A percentile compares a stretch with the other conserved stretches of the same genome.
These are phyloP conservation scores for Campoletis raptor DNA, from an alignment of 2,888 invertebrate species.

Conservation along the genomic window DNA sequence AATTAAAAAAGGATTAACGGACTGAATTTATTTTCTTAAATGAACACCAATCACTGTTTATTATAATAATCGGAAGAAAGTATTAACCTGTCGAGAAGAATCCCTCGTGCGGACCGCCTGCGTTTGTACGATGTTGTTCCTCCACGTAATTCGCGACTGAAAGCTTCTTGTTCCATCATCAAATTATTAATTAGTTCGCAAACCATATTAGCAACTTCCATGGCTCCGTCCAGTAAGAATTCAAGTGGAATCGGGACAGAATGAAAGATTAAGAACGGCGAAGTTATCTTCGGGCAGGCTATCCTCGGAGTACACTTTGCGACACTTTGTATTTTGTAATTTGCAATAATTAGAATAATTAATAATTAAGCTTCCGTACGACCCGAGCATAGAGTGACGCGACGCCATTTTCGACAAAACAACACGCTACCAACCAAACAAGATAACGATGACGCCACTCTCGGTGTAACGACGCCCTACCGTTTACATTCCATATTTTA, in stretches of 20 bases:
- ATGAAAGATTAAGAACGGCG: conserved; percentile 91
- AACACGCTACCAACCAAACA: no score
- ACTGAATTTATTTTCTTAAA: background rate
- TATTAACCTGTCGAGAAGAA: conserved; percentile 86
- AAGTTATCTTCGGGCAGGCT: conserved; percentile 94
- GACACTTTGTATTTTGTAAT: no score
- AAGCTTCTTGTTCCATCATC: conserved; percentile 87
- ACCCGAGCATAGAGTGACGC: no score
- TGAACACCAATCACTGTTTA: background rate
- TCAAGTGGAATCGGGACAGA: conserved; percentile 89
- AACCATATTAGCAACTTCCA: conserved; percentile 91
- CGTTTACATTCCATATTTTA: no score
- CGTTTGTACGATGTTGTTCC: conserved; percentile 81
- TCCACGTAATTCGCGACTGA: conserved; percentile 84
- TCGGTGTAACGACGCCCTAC: no score
- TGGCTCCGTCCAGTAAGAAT: conserved; percentile 90
- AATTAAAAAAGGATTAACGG: background rate
- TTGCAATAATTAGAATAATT: no score
- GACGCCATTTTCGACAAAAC: no score
- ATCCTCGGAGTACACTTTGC: conserved; percentile 94
- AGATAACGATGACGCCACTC: no score
- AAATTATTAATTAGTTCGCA: conserved; percentile 90
- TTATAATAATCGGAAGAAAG: background rate
- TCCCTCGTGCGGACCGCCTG: conserved; percentile 83
- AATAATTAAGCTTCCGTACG: no score